phyloP scores from a whole-genome alignment of 2,113 vertebrate genomes.

The Catagonus wagneri region DNA sequence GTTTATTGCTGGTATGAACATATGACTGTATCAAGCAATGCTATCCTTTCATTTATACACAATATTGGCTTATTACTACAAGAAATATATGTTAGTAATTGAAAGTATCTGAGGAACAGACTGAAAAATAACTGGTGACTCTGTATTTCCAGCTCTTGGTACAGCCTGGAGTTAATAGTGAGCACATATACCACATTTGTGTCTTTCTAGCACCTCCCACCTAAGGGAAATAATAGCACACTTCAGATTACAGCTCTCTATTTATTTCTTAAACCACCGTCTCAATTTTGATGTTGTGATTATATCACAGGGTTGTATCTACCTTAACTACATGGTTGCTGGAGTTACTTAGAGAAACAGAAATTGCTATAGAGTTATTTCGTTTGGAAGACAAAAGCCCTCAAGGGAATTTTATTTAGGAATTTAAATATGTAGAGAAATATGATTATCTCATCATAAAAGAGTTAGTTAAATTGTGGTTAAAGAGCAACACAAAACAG shows the following conservation, averaged over 20 bases:
- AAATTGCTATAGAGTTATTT: slow-evolving; percentile 32
- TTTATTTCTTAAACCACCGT: slow-evolving; percentile 36
- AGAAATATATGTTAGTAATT: neutral
- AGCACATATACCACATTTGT: neutral
- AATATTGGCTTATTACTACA: neutral
- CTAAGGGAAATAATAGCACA: neutral
- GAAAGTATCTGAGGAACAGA: slow-evolving; percentile 61
- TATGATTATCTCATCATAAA: neutral
- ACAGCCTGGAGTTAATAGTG: neutral
- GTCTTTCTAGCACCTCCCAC: neutral
- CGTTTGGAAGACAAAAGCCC: neutral
- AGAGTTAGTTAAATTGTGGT: neutral
- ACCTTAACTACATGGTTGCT: neutral
- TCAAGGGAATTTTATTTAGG: neutral
- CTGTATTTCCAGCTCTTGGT: neutral
- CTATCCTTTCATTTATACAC: neutral
- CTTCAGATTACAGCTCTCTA: neutral
- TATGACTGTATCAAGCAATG: neutral
- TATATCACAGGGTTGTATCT: neutral
- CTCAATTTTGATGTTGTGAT: slow-evolving; percentile 37
- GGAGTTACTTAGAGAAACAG: neutral
- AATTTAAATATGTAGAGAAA: neutral
- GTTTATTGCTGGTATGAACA: slow-evolving; percentile 8
- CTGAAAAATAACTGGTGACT: slow-evolving; percentile 15
- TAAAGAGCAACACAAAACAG: neutral